Percentiles rank a stretch among this genome's conserved stretches.
phyloP scores from a whole-genome alignment of 2,888 invertebrate species.

The Dasypogon diadema region DNA sequence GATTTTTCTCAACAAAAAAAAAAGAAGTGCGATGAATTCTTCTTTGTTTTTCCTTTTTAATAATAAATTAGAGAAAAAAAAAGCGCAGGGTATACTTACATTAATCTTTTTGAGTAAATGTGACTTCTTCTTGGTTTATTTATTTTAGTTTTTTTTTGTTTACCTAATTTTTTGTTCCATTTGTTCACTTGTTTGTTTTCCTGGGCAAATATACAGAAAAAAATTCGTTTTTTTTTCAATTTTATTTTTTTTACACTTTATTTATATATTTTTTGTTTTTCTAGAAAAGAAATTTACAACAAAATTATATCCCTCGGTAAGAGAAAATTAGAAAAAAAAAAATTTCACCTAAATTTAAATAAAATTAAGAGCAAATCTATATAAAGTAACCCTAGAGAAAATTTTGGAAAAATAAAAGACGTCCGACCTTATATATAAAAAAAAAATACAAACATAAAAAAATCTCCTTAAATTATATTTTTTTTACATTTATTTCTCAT shows the following conservation, averaged over 20 bases:
- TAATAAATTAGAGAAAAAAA: too few relatives aligned
- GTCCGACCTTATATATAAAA: constrained; percentile 2
- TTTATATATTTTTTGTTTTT: constrained; percentile 33
- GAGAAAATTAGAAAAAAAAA: constrained; percentile 20
- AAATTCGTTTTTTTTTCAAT: constrained; percentile 28
- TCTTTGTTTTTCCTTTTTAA: too few relatives aligned
- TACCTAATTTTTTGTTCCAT: constrained; percentile 28
- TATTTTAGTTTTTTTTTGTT: constrained; percentile 23
- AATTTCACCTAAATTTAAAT: not conserved
- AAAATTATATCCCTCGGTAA: not conserved
- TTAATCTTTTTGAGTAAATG: constrained; percentile 18
- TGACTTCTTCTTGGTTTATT: constrained; percentile 11
- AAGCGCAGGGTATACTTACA: constrained; percentile 19
- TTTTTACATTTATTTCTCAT: constrained; percentile 32
- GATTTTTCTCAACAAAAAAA: not conserved
- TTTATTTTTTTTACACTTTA: constrained; percentile 27
- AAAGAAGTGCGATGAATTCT: too few relatives aligned
- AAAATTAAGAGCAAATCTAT: constrained; percentile 14
- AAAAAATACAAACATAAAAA: too few relatives aligned
- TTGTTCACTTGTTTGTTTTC: constrained; percentile 12
- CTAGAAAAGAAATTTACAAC: constrained; percentile 19
- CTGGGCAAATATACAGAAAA: constrained; percentile 18
- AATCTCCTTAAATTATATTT: constrained; percentile 27
- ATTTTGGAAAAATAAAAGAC: not conserved
- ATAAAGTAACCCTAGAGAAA: constrained; percentile 34